Evolutionary conservation across 35 echinoderm and acorn worm genomes (phyloP).

Genomic region (Heliocidaris erythrogramma): DNA sequence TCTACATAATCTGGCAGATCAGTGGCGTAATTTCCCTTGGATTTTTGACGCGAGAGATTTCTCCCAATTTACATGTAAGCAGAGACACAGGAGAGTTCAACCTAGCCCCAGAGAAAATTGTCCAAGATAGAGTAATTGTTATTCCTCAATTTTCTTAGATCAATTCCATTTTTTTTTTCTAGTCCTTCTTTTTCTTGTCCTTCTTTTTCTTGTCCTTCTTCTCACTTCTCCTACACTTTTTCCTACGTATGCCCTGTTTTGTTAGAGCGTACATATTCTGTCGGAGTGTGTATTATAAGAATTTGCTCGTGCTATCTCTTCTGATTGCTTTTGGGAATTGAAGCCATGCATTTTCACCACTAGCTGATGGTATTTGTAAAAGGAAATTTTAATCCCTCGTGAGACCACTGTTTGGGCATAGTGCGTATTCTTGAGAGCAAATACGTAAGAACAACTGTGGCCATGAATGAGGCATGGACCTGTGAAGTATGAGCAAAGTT

Average conservation of each 20-base stretch:
- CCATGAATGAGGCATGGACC: not conserved
- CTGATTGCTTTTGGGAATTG: not conserved
- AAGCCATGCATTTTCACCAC: not conserved
- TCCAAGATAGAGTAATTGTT: conserved; percentile 11
- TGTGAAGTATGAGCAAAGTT: not conserved
- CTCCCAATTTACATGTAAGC: conserved; percentile 1
- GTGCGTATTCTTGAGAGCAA: not conserved
- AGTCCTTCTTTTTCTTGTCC: not conserved
- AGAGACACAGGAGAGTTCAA: not conserved
- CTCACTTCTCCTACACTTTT: not conserved
- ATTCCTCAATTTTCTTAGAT: conserved; percentile 18
- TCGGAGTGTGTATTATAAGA: not conserved
- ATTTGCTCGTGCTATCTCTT: not conserved
- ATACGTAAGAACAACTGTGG: not conserved
- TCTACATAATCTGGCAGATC: conserved; percentile 10
- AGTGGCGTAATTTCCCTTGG: conserved; percentile 15
- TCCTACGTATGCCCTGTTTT: not conserved
- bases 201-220: not conserved
- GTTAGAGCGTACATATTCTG: not conserved
- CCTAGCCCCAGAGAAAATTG: not conserved
- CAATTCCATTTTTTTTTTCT: not conserved
- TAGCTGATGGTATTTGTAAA: conserved; percentile 1
- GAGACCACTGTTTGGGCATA: not conserved
- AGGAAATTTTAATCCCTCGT: not conserved
- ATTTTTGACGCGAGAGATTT: conserved; percentile 3